Base-by-base conservation (phyloP, 2,888 invertebrate species). In the Dinocampus coccinellae region DNA sequence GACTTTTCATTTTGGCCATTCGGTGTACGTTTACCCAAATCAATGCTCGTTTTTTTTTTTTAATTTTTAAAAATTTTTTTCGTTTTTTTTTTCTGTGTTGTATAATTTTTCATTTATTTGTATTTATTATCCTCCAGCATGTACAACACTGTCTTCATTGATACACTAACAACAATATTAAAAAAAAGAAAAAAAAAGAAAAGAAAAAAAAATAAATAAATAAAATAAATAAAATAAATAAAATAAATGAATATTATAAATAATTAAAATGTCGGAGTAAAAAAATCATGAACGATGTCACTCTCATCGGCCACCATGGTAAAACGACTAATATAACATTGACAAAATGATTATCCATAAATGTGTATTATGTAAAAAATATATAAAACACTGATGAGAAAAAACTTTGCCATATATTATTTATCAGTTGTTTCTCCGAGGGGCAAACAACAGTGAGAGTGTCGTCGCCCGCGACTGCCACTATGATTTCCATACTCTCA, bases 401-500 rank as follows among this genome's bases (percentile, higher is more conserved):
- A 16, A 47, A 47, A 16, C 9, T 26, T 58, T 33, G 29, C n/a
- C 55, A 34, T 33, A 3, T n/a, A 26, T 58, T 33, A 58, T 34
- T 58, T 20, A 58, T 74, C 78, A 78, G 68, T 79, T 75, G 69
- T 80, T 80, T 70, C 79, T 79, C 77, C 77, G 79, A 75, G 81
- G 74, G 77, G 80, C 80, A 79, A 84, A 81, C 73, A 85, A 77
- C 72, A 84, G 82, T 69, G 84, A 81, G 62, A 86, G 79, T 76
- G 81, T 81, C 79, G 86, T 83, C 84, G 85, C 86, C 80, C 84
- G 81, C 77, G 86, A 83, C 77, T 85, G 86, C 85, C 83, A 85
- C 86, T 87, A 94, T 91, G 93, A 94, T 80, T 94, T 92, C 95
- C 95, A 95, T 67, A 93, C 93, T 82, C 93, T 90, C 72, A 95